Evolutionary conservation across 1,140 invertebrate species (phyloP).

Genomic region (Phthorimaea operculella): DNA sequence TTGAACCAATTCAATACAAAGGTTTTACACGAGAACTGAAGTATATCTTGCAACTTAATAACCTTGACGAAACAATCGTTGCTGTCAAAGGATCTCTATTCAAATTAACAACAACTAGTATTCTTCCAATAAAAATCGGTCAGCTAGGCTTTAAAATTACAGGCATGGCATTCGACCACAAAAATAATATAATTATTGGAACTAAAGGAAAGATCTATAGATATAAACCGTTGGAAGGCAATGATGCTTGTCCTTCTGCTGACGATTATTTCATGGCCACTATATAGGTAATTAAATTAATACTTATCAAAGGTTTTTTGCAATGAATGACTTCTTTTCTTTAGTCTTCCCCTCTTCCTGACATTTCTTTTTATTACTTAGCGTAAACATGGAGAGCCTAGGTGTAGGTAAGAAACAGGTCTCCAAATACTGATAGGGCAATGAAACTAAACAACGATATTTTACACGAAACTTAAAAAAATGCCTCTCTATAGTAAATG

Average conservation of each 20-base stretch:
- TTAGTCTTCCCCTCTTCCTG: too few species aligned
- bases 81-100: constrained; percentile 52
- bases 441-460: too few species aligned
- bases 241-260: constrained; percentile 46
- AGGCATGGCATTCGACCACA: constrained; percentile 48
- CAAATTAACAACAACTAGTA: constrained; percentile 36
- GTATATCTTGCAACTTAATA: constrained; percentile 48
- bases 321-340: too few species aligned
- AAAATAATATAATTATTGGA: constrained; percentile 53
- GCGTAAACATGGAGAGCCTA: too few species aligned
- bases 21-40: constrained; percentile 54
- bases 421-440: too few species aligned
- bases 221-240: constrained; percentile 44
- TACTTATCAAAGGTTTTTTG: too few species aligned
- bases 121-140: constrained; percentile 49
- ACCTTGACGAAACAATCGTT: constrained; percentile 50
- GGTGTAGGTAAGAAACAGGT: too few species aligned
- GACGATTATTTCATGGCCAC: constrained; percentile 58
- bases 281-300: too few species aligned
- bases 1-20: constrained; percentile 57
- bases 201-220: constrained; percentile 60
- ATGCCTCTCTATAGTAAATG: too few species aligned
- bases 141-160: constrained; percentile 55
- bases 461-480: too few species aligned
- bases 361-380: too few species aligned